A percentile compares a stretch with the other conserved stretches of the same genome.
Conservation (phyloP, 2,797 vertebrate genomes). For the Mareca strepera region DNA sequence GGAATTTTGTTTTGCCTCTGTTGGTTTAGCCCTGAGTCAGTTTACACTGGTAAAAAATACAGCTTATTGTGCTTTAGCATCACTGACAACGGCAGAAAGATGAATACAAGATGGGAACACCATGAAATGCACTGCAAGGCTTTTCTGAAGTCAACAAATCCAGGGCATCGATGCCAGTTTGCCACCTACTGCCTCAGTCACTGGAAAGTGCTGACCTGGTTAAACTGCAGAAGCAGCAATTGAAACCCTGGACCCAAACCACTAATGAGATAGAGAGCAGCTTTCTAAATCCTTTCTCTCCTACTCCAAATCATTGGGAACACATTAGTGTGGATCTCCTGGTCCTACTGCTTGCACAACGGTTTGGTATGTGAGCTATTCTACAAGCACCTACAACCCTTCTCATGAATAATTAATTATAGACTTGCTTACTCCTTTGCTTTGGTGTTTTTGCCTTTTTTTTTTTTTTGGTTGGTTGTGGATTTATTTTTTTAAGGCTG, state of each 20-base stretch:
- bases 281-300: neutral
- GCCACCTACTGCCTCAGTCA: neutral
- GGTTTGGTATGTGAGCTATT: neutral
- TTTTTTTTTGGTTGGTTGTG: neutral
- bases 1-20: neutral
- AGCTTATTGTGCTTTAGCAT: neutral
- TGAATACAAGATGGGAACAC: neutral
- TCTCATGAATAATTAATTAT: neutral
- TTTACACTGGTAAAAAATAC: neutral
- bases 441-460: neutral
- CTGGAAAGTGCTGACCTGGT: neutral
- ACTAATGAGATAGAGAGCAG: neutral
- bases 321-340: neutral
- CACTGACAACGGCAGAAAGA: neutral
- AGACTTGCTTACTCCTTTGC: neutral
- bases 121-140: neutral
- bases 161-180: neutral
- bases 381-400: neutral
- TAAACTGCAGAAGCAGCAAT: neutral
- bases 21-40: neutral
- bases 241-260: neutral
- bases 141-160: neutral
- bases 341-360: neutral
- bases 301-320: neutral
- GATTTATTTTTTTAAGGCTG: neutral